A percentile compares a stretch with the other conserved stretches of the same genome.
Conservation (phyloP, 2,888 invertebrate genomes). For the Stenurella melanura region DNA sequence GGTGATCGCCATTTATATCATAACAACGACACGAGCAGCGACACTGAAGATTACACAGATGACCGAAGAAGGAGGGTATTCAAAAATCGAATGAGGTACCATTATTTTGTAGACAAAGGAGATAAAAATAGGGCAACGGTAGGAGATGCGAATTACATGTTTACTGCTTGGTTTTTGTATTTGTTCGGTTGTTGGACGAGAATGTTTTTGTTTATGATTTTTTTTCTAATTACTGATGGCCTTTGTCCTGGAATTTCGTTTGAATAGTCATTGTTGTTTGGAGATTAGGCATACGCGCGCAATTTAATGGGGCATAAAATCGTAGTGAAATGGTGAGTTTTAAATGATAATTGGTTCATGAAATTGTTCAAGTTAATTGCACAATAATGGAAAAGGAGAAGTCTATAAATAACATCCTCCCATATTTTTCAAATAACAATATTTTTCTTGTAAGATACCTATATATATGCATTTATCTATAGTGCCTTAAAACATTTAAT, state of each 20-base stretch:
- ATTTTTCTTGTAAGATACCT: no score
- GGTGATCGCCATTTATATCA: slow-evolving; percentile 70
- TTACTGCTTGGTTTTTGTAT: slow-evolving; percentile 12
- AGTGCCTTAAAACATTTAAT: no score
- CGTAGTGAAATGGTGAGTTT: not conserved
- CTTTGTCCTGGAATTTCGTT: slow-evolving; percentile 19
- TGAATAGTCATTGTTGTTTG: not conserved
- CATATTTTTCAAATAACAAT: no score
- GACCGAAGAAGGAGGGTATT: slow-evolving; percentile 80
- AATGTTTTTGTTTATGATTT: not conserved
- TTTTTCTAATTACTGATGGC: not conserved
- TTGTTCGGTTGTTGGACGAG: not conserved
- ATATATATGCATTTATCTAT: no score
- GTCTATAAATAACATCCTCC: slow-evolving; percentile 5
- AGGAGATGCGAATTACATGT: slow-evolving; percentile 29
- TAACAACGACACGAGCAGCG: slow-evolving; percentile 84
- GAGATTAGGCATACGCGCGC: no score
- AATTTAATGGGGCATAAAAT: slow-evolving; percentile 5
- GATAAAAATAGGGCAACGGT: slow-evolving; percentile 39
- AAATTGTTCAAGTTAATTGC: not conserved
- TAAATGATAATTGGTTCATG: slow-evolving; percentile 4
- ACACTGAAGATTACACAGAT: slow-evolving; percentile 89
- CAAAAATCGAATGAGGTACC: slow-evolving; percentile 82
- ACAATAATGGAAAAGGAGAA: slow-evolving; percentile 4
- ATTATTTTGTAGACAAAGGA: slow-evolving; percentile 22